Evolutionary conservation across 2,113 vertebrate genomes (phyloP), one percentile per base, ranked within the genome.

Genomic region (Ceyx cyanopectus): DNA sequence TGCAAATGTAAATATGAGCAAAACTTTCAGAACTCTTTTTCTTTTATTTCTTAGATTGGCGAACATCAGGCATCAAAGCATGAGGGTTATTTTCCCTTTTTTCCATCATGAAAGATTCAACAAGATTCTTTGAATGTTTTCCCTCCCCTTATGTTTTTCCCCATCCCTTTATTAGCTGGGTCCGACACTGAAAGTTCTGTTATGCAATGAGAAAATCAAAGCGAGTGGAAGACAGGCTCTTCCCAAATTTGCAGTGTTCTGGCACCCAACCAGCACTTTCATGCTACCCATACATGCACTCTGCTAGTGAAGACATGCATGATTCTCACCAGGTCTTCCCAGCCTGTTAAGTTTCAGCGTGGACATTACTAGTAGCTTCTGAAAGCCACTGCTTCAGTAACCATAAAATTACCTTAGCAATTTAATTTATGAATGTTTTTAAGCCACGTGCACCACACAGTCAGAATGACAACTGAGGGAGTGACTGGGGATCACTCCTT

Each of bases 1-100:
- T 40, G 72, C 32, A n/a, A 81, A 90, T 77, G 53, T 62, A 95
- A 94, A 90, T 34, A 85, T 9, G 15, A 30, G 22, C 48, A 45
- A 85, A 95, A 89, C 26, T 88, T 90, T 73, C 79, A 78, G 72
- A 85, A 66, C 15, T n/a, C 37, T 53, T 73, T 73, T 67, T 73
- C 6, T 34, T 73, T 56, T 58, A 61, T 84, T 90, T 81, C 62
- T 26, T 12, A 88, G 58, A 48, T 15, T 27, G 12, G 30, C 57
- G 57, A 89, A 81, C 3, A 0, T 46, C 56, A 79, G 43, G 30
- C 50, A 91, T 63, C 76, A 77, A 75, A 85, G 46, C 22, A 21
- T 16, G 22, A 9, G 32, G 51, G 63, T 68, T 63, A 78, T 54
- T 37, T 62, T 62, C 15, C 37, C 12, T 22, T 14, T 87, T 75